A percentile compares a stretch with the other conserved stretches of the same genome.
Conservation (phyloP, 2,113 vertebrate genomes). For the Acanthisitta chloris region DNA sequence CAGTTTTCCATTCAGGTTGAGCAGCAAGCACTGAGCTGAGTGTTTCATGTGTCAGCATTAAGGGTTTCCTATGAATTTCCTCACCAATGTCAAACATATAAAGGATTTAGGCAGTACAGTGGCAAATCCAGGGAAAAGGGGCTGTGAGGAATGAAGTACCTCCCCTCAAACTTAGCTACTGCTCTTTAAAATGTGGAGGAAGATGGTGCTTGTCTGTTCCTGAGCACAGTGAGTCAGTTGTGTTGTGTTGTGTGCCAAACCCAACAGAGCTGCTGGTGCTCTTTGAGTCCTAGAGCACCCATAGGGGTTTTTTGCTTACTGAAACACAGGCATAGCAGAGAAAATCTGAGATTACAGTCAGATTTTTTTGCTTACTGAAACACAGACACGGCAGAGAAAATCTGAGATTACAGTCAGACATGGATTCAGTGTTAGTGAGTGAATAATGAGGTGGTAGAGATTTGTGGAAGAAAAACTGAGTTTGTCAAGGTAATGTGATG, state of each 20-base stretch:
- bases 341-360: background rate
- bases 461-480: background rate
- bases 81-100: accelerated
- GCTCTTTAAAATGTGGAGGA: background rate
- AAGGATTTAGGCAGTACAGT: background rate
- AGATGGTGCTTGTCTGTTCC: background rate
- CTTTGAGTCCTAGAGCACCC: background rate
- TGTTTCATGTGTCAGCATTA: background rate
- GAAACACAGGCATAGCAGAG: background rate
- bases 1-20: background rate
- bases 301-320: background rate
- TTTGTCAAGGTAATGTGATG: background rate
- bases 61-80: background rate
- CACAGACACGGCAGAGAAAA: background rate
- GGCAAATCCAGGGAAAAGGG: background rate
- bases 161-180: background rate
- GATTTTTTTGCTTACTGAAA: background rate
- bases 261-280: background rate
- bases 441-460: background rate
- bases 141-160: background rate
- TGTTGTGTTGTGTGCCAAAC: background rate
- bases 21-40: background rate
- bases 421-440: background rate
- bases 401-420: background rate
- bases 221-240: background rate